Conservation (phyloP, 1,140 invertebrate genomes). For the Dendroctonus ponderosae region DNA sequence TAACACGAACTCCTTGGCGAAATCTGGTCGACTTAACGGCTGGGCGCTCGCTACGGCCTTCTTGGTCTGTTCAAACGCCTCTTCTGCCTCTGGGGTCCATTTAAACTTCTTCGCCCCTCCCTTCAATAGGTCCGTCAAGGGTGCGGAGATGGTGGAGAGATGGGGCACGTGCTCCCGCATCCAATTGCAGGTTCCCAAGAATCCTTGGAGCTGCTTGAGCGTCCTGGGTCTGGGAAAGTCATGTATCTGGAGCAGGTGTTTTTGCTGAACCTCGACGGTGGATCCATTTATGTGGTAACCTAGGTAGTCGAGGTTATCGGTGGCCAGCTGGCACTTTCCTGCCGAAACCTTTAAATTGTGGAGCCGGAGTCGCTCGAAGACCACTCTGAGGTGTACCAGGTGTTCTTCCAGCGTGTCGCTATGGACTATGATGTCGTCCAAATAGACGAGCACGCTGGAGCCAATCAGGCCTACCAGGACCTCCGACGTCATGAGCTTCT, state of each 20-base stretch:
- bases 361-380: not conserved
- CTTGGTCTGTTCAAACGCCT: slow-evolving; percentile 43
- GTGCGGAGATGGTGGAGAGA: slow-evolving; percentile 25
- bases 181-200: slow-evolving; percentile 39
- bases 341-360: not conserved
- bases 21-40: slow-evolving; percentile 36
- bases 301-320: slow-evolving; percentile 4
- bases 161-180: slow-evolving; percentile 39
- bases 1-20: slow-evolving; percentile 39
- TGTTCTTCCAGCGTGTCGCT: slow-evolving; percentile 6
- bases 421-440: slow-evolving; percentile 20
- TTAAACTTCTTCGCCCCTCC: slow-evolving; percentile 20
- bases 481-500: slow-evolving; percentile 26
- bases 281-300: slow-evolving; percentile 13
- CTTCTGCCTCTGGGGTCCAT: slow-evolving; percentile 2
- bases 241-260: slow-evolving; percentile 2
- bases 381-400: not conserved
- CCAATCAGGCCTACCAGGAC: slow-evolving; percentile 29
- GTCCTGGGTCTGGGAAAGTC: not conserved
- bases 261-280: slow-evolving; percentile 6
- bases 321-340: slow-evolving; percentile 19
- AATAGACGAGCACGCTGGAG: slow-evolving; percentile 29
- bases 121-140: slow-evolving; percentile 28
- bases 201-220: slow-evolving; percentile 31
- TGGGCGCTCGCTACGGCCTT: slow-evolving; percentile 31